phyloP scores from a whole-genome alignment of 2,113 vertebrate species.

The Echinops telfairi region DNA sequence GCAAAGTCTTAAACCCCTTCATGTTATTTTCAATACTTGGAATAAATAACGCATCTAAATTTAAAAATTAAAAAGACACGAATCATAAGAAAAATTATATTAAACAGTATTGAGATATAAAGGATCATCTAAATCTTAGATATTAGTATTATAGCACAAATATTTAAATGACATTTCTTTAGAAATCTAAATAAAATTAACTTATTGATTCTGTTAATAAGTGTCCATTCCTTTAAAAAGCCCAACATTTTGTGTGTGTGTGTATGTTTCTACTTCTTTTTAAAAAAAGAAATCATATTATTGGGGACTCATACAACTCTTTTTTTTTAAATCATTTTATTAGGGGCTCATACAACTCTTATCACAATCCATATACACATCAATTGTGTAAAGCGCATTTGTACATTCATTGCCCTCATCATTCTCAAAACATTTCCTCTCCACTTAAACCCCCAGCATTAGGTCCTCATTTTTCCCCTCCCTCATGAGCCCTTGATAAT shows the following conservation, averaged over 20 bases:
- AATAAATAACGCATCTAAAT: constrained; percentile 10
- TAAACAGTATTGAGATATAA: constrained; percentile 42
- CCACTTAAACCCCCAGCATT: no score
- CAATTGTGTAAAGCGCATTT: no score
- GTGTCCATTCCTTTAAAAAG: constrained; percentile 43
- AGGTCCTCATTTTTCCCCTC: no score
- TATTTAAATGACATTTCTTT: constrained; percentile 32
- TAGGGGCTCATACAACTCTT: no score
- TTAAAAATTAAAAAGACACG: background rate
- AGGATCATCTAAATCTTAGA: constrained; percentile 25
- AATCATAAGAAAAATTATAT: constrained; percentile 31
- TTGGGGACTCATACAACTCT: no score
- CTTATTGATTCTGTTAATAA: background rate
- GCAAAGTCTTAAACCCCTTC: background rate
- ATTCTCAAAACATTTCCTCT: no score
- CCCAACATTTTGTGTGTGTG: background rate
- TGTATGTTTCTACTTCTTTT: no score
- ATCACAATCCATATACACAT: no score
- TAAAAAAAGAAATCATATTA: no score
- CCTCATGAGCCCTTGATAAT: no score
- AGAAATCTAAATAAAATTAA: constrained; percentile 33
- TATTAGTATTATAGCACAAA: background rate
- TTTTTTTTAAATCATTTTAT: no score
- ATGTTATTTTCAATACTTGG: background rate
- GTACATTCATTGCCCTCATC: no score